Evolutionary conservation across 2,888 invertebrate species (phyloP).

Genomic region (Sphecodes monilicornis): DNA sequence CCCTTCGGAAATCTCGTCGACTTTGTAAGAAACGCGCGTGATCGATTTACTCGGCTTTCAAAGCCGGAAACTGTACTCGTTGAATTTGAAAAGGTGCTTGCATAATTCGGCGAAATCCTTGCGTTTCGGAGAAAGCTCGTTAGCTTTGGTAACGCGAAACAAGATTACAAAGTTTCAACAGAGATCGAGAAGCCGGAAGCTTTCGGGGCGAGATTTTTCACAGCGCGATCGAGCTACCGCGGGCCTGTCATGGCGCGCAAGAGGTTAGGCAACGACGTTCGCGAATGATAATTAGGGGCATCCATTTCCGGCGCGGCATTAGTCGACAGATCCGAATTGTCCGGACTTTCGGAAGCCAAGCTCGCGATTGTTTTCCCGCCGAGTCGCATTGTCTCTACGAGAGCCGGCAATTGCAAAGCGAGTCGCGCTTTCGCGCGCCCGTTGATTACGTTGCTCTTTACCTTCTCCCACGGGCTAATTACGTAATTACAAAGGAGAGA

Average conservation of each 20-base stretch:
- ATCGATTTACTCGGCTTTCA: no score
- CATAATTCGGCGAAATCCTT: background rate
- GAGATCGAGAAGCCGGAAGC: background rate
- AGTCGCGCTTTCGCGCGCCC: background rate
- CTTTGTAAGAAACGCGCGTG: no score
- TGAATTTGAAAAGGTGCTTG: background rate
- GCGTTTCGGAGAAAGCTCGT: background rate
- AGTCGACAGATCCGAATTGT: background rate
- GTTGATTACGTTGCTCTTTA: constrained; percentile 17
- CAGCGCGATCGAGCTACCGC: background rate
- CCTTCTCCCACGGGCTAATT: background rate
- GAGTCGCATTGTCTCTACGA: background rate
- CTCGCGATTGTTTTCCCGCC: background rate
- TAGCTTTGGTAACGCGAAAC: background rate
- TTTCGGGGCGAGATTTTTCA: background rate
- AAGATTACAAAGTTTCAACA: background rate
- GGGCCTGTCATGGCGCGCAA: background rate
- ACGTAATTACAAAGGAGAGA: constrained; percentile 1
- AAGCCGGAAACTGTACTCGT: background rate
- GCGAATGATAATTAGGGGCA: constrained; percentile 16
- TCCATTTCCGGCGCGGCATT: background rate
- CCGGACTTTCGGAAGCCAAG: background rate
- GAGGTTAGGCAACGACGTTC: background rate
- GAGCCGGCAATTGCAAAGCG: constrained; percentile 8
- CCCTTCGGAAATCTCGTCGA: no score